Evolutionary conservation across 2,888 invertebrate species (phyloP).

Genomic region (Drosophila affinis): DNA sequence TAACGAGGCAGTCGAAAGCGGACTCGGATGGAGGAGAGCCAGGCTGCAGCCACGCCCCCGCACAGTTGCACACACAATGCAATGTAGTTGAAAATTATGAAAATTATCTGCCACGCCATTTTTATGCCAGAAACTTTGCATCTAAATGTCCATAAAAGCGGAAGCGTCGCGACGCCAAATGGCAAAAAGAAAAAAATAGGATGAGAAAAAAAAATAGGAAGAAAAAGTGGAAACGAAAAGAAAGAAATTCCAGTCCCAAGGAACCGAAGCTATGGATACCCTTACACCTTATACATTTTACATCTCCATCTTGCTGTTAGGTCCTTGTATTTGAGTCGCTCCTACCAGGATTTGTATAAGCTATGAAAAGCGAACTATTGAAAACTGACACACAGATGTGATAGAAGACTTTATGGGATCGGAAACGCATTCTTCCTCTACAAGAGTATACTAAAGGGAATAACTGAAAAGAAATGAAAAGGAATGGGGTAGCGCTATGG

Average conservation of each 20-base stretch:
- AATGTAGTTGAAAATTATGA: slow-evolving; percentile 80
- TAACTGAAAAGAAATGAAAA: slow-evolving; percentile 6
- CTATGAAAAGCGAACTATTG: background rate
- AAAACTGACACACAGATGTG: background rate
- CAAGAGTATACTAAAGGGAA: slow-evolving; percentile 4
- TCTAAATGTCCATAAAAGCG: slow-evolving; percentile 80
- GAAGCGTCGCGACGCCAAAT: slow-evolving; percentile 70
- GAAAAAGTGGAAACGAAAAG: background rate
- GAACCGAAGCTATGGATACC: background rate
- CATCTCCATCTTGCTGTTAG: no score
- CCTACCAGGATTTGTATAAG: background rate
- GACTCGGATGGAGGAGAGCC: slow-evolving; percentile 10
- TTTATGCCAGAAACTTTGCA: slow-evolving; percentile 80
- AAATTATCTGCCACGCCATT: slow-evolving; percentile 79
- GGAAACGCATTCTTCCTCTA: background rate
- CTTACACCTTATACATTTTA: background rate
- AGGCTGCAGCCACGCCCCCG: slow-evolving; percentile 56
- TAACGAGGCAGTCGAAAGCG: slow-evolving; percentile 54
- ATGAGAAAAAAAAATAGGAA: slow-evolving; percentile 19
- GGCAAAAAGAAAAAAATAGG: slow-evolving; percentile 36
- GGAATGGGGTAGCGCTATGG: slow-evolving; percentile 7
- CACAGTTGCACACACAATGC: slow-evolving; percentile 62
- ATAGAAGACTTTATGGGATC: background rate
- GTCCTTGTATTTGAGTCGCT: background rate
- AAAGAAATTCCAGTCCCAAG: background rate